These are phyloP conservation scores for Anthoscopus minutus DNA, from an alignment of 2,113 vertebrate species.

Conservation along the genomic window DNA sequence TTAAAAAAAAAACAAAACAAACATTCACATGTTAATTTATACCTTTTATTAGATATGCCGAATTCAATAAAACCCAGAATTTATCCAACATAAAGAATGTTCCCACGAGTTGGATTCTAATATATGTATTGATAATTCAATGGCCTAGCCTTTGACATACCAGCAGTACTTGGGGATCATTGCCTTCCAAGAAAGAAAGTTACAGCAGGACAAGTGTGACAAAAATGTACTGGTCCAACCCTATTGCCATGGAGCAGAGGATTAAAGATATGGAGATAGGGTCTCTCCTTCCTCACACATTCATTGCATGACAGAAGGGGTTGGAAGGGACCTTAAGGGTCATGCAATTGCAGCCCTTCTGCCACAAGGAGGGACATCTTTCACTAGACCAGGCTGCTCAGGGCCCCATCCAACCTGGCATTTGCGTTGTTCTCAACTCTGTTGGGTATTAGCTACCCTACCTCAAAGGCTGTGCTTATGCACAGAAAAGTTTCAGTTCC, in stretches of 20 bases:
- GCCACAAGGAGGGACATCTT: neutral
- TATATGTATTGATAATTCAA: neutral
- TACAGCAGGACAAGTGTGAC: neutral
- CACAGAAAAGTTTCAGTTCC: neutral
- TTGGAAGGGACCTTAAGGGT: neutral
- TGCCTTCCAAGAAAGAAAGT: neutral
- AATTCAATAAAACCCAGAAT: neutral
- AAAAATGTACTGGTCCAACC: neutral
- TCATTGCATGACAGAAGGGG: neutral
- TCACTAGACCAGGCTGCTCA: neutral
- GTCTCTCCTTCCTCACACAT: neutral
- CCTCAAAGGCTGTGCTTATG: neutral
- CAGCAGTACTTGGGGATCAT: neutral
- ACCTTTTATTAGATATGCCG: neutral
- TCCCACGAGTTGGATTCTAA: neutral
- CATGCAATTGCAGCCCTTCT: neutral
- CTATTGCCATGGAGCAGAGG: neutral
- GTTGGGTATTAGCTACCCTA: neutral
- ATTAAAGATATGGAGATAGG: neutral
- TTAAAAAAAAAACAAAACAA: no score
- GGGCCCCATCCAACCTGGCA: neutral
- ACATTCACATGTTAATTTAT: neutral
- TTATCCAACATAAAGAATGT: neutral
- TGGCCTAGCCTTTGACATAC: neutral
- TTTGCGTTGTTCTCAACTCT: neutral